Percentiles rank a stretch among this genome's conserved stretches.
Conservation (phyloP, 2,797 vertebrate genomes). For the Eidolon dupreanum region DNA sequence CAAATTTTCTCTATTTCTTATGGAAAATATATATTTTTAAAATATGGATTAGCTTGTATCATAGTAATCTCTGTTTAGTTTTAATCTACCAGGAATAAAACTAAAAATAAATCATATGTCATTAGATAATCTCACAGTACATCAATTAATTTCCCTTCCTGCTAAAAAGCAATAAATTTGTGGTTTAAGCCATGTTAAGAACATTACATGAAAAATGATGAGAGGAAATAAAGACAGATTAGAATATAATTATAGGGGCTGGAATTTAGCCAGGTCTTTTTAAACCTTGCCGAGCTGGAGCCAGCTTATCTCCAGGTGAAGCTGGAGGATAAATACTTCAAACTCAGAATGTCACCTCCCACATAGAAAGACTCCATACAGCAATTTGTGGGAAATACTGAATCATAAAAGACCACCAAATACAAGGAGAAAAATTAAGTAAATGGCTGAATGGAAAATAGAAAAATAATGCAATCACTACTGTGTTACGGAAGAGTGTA, state of each 20-base stretch:
- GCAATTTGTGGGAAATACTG: background rate
- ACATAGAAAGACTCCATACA: background rate
- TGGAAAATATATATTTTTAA: background rate
- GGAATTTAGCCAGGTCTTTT: slow-evolving; percentile 32
- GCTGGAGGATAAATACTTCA: background rate
- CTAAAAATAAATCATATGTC: slow-evolving; percentile 16
- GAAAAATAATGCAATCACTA: background rate
- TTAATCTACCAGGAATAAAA: background rate
- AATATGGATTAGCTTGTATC: background rate
- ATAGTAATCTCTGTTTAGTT: slow-evolving; percentile 18
- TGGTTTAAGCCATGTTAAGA: slow-evolving; percentile 48
- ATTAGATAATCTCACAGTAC: background rate
- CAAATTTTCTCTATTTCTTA: background rate
- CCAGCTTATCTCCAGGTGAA: background rate
- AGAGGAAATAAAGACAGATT: slow-evolving; percentile 62
- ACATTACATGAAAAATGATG: slow-evolving; percentile 52
- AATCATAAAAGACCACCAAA: background rate
- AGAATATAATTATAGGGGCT: slow-evolving; percentile 3
- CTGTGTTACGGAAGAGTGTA: background rate
- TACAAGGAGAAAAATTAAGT: background rate
- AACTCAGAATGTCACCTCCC: background rate
- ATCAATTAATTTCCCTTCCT: slow-evolving; percentile 53
- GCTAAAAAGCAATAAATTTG: slow-evolving; percentile 50
- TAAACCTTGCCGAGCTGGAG: background rate
- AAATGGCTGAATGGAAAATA: background rate